Evolutionary conservation across 2,797 vertebrate species (phyloP).

Genomic region (Dendrocincla tyrannina): DNA sequence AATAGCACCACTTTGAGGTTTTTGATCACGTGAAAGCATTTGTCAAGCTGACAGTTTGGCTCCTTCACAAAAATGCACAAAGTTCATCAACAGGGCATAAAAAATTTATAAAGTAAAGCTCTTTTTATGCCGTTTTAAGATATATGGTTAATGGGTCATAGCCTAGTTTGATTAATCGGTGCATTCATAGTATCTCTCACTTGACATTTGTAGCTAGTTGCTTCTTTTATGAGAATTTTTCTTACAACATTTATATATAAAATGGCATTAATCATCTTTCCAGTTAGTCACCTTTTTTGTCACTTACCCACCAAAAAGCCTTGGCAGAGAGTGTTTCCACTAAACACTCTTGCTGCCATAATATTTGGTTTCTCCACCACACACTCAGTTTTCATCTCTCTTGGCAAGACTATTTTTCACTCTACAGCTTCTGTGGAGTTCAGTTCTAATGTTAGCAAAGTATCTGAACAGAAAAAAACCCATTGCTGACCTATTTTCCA

Average conservation of each 20-base stretch:
- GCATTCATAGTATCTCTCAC: constrained; percentile 9
- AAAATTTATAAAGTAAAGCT: constrained; percentile 38
- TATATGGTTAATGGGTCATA: constrained; percentile 51
- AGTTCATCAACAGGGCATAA: constrained; percentile 27
- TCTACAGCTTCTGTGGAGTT: not conserved
- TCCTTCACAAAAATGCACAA: constrained; percentile 58
- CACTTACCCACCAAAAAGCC: not conserved
- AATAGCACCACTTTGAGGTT: constrained; percentile 29
- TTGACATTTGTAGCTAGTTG: not conserved
- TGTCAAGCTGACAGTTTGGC: constrained; percentile 70
- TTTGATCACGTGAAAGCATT: constrained; percentile 47
- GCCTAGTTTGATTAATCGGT: constrained; percentile 50
- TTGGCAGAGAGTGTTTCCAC: not conserved
- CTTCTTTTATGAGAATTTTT: constrained; percentile 23
- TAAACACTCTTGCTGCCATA: not conserved
- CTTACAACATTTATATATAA: constrained; percentile 24
- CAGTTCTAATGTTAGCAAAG: not conserved
- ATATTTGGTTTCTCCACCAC: not conserved
- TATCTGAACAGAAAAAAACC: not conserved
- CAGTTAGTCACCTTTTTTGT: constrained; percentile 13
- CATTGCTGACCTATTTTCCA: not conserved
- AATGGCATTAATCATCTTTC: constrained; percentile 8
- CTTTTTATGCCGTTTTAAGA: not conserved
- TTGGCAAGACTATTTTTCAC: not conserved
- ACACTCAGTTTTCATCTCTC: not conserved